Percentiles rank a stretch among this genome's conserved stretches.
Conservation (phyloP, 2,113 vertebrate genomes). For the Vulpes lagopus region DNA sequence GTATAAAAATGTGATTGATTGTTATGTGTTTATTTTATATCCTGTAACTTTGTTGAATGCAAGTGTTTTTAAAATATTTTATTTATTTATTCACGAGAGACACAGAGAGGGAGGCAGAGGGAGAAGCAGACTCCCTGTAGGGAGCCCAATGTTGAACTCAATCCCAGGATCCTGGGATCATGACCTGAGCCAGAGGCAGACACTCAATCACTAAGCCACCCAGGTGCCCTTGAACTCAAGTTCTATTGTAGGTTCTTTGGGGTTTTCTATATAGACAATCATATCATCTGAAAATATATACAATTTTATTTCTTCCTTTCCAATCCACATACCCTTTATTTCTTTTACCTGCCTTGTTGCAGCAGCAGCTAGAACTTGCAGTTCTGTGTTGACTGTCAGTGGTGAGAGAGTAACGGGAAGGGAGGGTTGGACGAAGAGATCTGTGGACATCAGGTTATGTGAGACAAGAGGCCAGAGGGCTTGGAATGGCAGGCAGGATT, state of each 20-base stretch:
- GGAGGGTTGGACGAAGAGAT: background rate
- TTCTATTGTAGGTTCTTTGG: background rate
- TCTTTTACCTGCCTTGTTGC: background rate
- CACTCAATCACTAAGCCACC: no score
- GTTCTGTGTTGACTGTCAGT: background rate
- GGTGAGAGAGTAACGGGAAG: background rate
- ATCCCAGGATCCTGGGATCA: no score
- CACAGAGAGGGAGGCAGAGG: no score
- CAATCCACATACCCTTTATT: background rate
- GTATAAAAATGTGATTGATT: conserved; percentile 14
- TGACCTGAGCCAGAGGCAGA: no score
- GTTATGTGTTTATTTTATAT: conserved; percentile 9
- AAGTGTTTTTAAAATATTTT: no score
- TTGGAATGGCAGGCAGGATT: background rate
- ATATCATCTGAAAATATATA: background rate
- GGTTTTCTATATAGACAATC: background rate
- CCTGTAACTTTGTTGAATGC: background rate
- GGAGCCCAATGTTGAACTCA: no score
- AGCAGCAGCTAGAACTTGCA: background rate
- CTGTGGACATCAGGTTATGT: background rate
- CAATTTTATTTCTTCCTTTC: conserved; percentile 30
- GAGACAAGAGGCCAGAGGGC: background rate
- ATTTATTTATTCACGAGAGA: no score
- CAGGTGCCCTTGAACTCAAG: background rate
- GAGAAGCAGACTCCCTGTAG: no score